Base-by-base conservation (phyloP, 2,113 vertebrate genomes). In the Amblyornis subalaris region DNA sequence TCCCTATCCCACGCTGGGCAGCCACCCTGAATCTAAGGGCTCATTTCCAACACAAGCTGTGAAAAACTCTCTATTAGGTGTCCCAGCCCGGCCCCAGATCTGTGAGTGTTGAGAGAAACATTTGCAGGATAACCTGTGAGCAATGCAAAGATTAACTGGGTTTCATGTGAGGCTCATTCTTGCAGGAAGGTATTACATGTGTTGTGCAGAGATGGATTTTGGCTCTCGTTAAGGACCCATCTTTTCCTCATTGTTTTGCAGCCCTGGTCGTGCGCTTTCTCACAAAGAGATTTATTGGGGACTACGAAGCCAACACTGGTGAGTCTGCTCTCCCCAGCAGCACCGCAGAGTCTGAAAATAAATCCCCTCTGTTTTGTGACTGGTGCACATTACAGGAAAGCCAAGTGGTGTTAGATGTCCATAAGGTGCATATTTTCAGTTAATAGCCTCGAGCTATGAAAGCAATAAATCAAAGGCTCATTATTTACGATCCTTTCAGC, bases 231-330 rank as follows among this genome's bases (percentile, higher is more conserved):
- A 18, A 76, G 83, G 83, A 19, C 33, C 4, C 76, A 6, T 10
- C 5, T 73, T 44, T 88, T 33, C 90, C 45, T 36, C 53, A 0
- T 89, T 90, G 80, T 85, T 84, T 97, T 97, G 60, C 97, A 99
- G 99, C 99, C 65, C 96, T 99, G 80, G 98, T 99, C 16, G 99
- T 99, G 88, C 97, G 99, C 67, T 99, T 99, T 90, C 98, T 99
- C 88, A 99, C 99, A 1, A 99, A 98, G 96, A 98, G 98, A 95
- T 99, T 99, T 97, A 99, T 99, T 78, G 99, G 99, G 45, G 99
- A 99, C 95, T 99, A 99, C n/a, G 99, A 99, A 95, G 98, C 98
- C 90, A 99, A 99, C 86, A 98, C 99, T 6, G 99, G 99, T 99
- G 97, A 97, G 98, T 97, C 71, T 90, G 60, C 66, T 87, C 75